phyloP scores from a whole-genome alignment of 1,140 invertebrate species.

The Ridgeia piscesae region DNA sequence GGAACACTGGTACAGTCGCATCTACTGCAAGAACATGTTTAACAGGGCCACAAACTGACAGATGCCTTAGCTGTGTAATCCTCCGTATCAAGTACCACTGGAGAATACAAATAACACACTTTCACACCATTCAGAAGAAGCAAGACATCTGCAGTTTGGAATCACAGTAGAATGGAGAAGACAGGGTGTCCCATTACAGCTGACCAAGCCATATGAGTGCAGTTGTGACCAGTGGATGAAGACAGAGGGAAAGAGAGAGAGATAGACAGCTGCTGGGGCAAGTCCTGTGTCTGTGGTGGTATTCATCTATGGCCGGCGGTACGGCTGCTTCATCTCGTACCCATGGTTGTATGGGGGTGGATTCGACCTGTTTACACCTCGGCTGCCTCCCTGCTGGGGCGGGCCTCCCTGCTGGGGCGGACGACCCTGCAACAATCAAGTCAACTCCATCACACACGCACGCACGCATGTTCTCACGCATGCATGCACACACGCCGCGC shows the following conservation, averaged over 20 bases:
- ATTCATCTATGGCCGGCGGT: neutral
- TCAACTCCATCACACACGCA: neutral
- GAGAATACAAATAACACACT: neutral
- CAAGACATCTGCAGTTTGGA: neutral
- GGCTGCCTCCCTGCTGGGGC: neutral
- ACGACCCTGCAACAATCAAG: neutral
- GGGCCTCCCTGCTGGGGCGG: neutral
- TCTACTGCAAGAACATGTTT: neutral
- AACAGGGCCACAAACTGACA: neutral
- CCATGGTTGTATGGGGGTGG: neutral
- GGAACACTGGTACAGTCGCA: neutral
- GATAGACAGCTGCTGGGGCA: no score
- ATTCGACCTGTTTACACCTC: neutral
- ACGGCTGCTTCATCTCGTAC: neutral
- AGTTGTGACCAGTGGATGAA: neutral
- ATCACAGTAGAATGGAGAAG: neutral
- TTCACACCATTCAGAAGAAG: neutral
- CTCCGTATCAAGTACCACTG: neutral
- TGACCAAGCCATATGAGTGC: neutral
- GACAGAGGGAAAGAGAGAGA: neutral
- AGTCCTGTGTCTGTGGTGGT: neutral
- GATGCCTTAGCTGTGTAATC: neutral
- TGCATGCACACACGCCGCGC: no score
- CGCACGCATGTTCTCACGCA: no score
- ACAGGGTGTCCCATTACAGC: neutral